Evolutionary conservation across 2,113 vertebrate species (phyloP), one percentile per base, ranked within the genome.

Genomic region (Perca schrenkii): DNA sequence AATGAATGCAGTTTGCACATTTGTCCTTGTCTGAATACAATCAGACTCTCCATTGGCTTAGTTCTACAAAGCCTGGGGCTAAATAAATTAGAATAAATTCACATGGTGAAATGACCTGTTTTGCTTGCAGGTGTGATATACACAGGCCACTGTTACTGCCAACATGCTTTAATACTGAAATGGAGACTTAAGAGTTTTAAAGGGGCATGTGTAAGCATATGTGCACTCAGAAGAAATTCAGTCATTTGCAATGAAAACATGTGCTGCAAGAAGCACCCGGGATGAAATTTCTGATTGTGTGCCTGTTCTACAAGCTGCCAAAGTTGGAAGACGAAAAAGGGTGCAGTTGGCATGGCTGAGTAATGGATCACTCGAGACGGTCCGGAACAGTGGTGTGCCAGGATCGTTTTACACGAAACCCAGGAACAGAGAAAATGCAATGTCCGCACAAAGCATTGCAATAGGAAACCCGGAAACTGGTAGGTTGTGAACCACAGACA

Each of bases 351-450:
- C 88, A 83, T 16, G 65, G 74, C 78, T 71, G 88, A 89, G 85
- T 89, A 84, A 91, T 86, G 82, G 87, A 89, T 91, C 85, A 61
- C 84, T 83, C 17, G 47, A 85, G 85, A 89, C 14, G 60, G 88
- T 89, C 86, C 82, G 90, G 92, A 90, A 93, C 82, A 74, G 79
- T 80, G 77, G 81, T 75, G 62, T 85, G 89, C 84, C 88, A 72
- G 86, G 91, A 91, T 94, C 87, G 50, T 84, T 93, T 95, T 94
- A 93, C 93, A 88, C 36, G 71, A 89, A 92, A 90, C 90, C 67
- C 77, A 83, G 85, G 87, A 91, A 87, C 79, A 83, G 67, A 82
- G 82, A 93, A 92, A 91, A 83, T 89, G 92, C 92, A 86, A 84
- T 36, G 84, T 89, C 79, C 60, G 81, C 93, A 94, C 83, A 91